phyloP scores from a whole-genome alignment of 1,140 invertebrate genomes.

The Phymorhynchus buccinoides region DNA sequence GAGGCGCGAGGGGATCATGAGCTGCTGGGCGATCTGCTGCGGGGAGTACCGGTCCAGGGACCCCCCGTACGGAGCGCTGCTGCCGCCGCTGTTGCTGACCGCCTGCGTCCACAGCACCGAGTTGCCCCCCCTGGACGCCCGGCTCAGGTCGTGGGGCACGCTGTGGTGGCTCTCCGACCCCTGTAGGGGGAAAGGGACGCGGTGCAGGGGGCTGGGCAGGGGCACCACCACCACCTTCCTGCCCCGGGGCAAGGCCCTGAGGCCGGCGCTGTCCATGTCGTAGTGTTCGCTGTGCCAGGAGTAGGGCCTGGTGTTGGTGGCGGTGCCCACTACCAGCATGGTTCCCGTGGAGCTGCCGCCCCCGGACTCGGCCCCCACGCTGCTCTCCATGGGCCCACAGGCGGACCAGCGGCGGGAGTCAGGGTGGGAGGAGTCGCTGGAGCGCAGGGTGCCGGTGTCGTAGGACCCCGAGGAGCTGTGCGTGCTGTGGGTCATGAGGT shows the following conservation, averaged over 20 bases:
- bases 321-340: slow-evolving; percentile 54
- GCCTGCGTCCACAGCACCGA: slow-evolving; percentile 54
- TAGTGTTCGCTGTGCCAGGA: slow-evolving; percentile 70
- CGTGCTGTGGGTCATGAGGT: slow-evolving; percentile 57
- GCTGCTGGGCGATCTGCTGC: slow-evolving; percentile 54
- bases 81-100: slow-evolving; percentile 46
- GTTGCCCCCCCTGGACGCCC: slow-evolving; percentile 7
- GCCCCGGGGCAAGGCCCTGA: slow-evolving; percentile 31
- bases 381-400: slow-evolving; percentile 51
- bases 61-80: slow-evolving; percentile 37
- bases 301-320: slow-evolving; percentile 56
- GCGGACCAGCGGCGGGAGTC: slow-evolving; percentile 64
- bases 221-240: slow-evolving; percentile 8
- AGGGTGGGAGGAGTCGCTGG: slow-evolving; percentile 64
- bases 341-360: slow-evolving; percentile 45
- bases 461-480: slow-evolving; percentile 59
- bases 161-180: slow-evolving; percentile 59
- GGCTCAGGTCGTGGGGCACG: slow-evolving; percentile 34
- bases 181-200: slow-evolving; percentile 16
- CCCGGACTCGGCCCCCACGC: neutral
- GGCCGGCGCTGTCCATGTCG: slow-evolving; percentile 60
- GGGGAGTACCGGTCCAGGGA: slow-evolving; percentile 55
- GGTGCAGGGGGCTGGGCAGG: slow-evolving; percentile 30
- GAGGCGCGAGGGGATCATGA: slow-evolving; percentile 64
- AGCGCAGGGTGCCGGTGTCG: slow-evolving; percentile 63